Conservation (phyloP, 2,888 invertebrate species). For the Terebella lapidaria region DNA sequence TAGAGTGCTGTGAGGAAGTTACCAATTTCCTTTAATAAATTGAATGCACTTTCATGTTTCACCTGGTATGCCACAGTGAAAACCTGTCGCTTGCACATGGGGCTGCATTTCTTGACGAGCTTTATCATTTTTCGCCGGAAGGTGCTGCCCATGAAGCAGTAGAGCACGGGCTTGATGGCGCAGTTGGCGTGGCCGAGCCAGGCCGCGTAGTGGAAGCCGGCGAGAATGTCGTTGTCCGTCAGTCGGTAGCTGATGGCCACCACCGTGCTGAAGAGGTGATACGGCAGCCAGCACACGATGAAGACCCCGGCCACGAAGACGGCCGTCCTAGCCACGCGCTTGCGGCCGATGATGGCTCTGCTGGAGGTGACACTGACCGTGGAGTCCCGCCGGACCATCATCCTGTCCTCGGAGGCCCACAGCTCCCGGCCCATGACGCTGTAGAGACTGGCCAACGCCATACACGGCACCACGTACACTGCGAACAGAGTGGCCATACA, state of each 20-base stretch:
- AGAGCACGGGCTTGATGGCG: slow-evolving; percentile 72
- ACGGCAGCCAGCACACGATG: slow-evolving; percentile 74
- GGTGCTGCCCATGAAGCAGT: slow-evolving; percentile 70
- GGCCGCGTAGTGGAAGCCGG: slow-evolving; percentile 62
- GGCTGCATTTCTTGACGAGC: background rate
- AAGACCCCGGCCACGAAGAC: slow-evolving; percentile 70
- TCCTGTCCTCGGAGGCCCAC: slow-evolving; percentile 42
- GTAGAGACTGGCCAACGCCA: background rate
- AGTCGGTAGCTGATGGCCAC: slow-evolving; percentile 58
- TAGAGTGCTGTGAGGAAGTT: too few relatives aligned
- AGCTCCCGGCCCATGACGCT: slow-evolving; percentile 14
- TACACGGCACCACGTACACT: slow-evolving; percentile 1
- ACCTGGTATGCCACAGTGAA: background rate
- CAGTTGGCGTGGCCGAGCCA: slow-evolving; percentile 72
- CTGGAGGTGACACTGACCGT: background rate
- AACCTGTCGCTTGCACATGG: background rate
- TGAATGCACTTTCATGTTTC: too few relatives aligned
- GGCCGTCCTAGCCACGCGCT: slow-evolving; percentile 71
- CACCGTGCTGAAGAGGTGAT: slow-evolving; percentile 66
- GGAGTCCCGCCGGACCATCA: background rate
- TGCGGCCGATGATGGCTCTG: slow-evolving; percentile 49
- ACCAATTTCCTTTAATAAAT: too few relatives aligned
- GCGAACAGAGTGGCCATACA: background rate
- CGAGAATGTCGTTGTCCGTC: slow-evolving; percentile 38
- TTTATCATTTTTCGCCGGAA: slow-evolving; percentile 63